These are phyloP conservation scores for Parauchenoglanis punctatus DNA, from an alignment of 2,797 vertebrate genomes.

Conservation along the genomic window DNA sequence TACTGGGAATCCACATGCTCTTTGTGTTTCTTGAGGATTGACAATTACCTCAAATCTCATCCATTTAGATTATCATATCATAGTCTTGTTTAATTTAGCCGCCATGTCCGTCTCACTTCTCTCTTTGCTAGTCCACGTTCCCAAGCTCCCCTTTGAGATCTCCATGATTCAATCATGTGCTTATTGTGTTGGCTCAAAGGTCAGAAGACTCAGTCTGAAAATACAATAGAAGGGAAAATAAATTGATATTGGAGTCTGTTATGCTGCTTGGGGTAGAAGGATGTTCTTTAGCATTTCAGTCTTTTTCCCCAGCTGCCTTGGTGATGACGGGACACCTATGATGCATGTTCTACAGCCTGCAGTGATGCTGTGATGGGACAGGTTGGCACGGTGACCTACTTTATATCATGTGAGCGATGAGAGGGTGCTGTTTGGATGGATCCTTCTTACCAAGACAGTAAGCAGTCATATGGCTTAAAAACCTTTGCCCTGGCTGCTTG, in stretches of 20 bases:
- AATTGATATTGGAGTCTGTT: constrained; percentile 40
- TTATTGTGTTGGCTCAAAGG: constrained; percentile 32
- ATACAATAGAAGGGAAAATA: constrained; percentile 40
- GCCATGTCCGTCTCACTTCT: neutral
- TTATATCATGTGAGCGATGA: constrained; percentile 56
- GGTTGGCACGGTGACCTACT: constrained; percentile 55
- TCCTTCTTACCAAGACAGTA: constrained; percentile 68
- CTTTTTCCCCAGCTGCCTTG: constrained; percentile 25
- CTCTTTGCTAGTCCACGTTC: constrained; percentile 3
- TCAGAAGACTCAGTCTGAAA: constrained; percentile 39
- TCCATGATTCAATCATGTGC: constrained; percentile 42
- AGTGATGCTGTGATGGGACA: constrained; percentile 44
- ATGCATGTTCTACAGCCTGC: constrained; percentile 40
- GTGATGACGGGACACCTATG: constrained; percentile 34
- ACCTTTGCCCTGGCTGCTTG: constrained; percentile 72
- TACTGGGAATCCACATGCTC: constrained; percentile 27
- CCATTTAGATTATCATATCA: constrained; percentile 25
- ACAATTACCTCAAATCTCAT: constrained; percentile 30
- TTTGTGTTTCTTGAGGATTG: constrained; percentile 27
- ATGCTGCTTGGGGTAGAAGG: constrained; percentile 8
- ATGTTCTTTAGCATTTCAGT: constrained; percentile 22
- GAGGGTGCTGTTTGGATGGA: constrained; percentile 71
- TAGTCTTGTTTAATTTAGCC: constrained; percentile 26
- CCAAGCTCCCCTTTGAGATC: constrained; percentile 23
- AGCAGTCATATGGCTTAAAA: constrained; percentile 67